Evolutionary conservation across 2,797 vertebrate species (phyloP).

Genomic region (Melopsittacus undulatus): DNA sequence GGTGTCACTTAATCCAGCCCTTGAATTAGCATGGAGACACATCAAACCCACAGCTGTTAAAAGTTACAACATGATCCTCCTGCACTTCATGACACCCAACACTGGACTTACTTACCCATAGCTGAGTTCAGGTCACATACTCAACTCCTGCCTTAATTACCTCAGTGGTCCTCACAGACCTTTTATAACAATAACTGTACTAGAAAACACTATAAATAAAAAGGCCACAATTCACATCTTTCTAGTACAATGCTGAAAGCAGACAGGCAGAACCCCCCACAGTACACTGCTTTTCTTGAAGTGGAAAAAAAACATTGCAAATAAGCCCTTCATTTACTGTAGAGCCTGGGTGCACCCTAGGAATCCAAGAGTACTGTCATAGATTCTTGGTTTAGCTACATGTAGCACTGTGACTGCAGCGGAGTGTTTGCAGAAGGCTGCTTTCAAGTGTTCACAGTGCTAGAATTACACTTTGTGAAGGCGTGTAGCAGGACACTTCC

Average conservation of each 20-base stretch:
- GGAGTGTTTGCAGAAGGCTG: neutral
- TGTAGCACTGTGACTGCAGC: neutral
- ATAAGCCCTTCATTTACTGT: neutral
- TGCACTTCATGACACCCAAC: neutral
- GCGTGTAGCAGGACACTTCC: neutral
- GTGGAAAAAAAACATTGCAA: neutral
- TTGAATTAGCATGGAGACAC: neutral
- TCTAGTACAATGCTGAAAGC: neutral
- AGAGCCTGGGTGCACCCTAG: neutral
- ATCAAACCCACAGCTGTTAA: neutral
- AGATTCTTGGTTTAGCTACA: neutral
- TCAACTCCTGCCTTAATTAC: neutral
- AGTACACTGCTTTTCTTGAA: neutral
- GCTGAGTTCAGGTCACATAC: neutral
- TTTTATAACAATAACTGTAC: neutral
- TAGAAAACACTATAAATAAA: neutral
- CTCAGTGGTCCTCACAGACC: neutral
- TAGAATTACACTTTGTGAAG: neutral
- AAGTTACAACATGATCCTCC: neutral
- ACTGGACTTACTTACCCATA: neutral
- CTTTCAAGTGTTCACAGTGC: neutral
- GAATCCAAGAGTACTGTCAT: neutral
- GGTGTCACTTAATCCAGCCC: constrained; percentile 24
- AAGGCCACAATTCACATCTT: neutral
- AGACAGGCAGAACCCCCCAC: neutral